Evolutionary conservation across 2,797 vertebrate species (phyloP).

Genomic region (Acanthurus tractus): DNA sequence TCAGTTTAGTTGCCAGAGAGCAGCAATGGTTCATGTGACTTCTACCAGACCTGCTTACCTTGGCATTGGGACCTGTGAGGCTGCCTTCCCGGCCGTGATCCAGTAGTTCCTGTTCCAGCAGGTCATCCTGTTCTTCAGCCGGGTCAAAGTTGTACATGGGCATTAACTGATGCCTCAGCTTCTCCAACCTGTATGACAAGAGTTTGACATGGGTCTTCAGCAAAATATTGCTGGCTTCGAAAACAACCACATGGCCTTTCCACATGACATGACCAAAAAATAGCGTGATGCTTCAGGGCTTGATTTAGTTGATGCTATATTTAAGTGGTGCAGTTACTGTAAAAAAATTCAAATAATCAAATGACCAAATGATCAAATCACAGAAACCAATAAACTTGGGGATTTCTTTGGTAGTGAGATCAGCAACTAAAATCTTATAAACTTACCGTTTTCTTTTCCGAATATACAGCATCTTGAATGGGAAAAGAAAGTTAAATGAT

Average conservation of each 20-base stretch:
- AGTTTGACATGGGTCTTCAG: neutral
- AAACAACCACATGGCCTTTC: neutral
- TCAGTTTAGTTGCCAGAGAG: neutral
- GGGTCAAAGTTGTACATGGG: slow-evolving; percentile 99
- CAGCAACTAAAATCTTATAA: neutral
- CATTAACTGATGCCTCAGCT: slow-evolving; percentile 98
- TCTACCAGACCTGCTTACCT: slow-evolving; percentile 76
- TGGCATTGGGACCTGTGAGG: slow-evolving; percentile 88
- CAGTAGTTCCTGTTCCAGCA: slow-evolving; percentile 96
- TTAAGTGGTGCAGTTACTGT: neutral
- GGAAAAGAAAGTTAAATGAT: slow-evolving; percentile 8
- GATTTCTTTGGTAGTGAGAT: neutral
- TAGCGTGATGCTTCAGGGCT: neutral
- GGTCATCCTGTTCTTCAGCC: slow-evolving; percentile 96
- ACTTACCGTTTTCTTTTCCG: slow-evolving; percentile 96
- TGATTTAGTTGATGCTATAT: neutral
- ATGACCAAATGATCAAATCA: slow-evolving; percentile 2
- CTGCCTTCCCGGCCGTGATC: slow-evolving; percentile 93
- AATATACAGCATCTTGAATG: slow-evolving; percentile 94
- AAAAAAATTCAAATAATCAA: neutral
- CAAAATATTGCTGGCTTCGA: too few relatives aligned
- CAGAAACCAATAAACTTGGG: neutral
- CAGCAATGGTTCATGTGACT: neutral
- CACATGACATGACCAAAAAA: neutral
- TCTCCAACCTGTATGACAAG: slow-evolving; percentile 89